Evolutionary conservation across 2,888 invertebrate species (phyloP).

Genomic region (Rhagonycha fulva): DNA sequence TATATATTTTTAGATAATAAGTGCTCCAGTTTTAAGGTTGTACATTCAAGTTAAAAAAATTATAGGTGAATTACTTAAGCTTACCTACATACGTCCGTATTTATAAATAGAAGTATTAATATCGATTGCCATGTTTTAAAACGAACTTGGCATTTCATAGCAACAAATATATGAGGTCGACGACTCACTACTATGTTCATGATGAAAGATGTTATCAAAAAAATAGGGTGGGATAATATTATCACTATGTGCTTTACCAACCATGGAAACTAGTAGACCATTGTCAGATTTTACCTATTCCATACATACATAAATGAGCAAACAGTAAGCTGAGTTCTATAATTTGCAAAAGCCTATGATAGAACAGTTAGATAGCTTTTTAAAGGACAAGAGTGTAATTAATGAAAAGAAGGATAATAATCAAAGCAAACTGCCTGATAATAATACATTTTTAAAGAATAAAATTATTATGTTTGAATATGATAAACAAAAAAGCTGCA

Average conservation of each 20-base stretch:
- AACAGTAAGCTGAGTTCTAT: too few relatives aligned
- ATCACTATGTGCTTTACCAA: not conserved
- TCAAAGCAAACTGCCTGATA: too few relatives aligned
- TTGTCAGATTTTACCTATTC: not conserved
- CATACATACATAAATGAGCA: not conserved
- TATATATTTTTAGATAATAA: not conserved
- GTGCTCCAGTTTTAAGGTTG: not conserved
- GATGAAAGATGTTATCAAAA: slow-evolving; percentile 5
- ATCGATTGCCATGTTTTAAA: not conserved
- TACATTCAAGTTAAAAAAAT: not conserved
- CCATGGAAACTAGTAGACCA: slow-evolving; percentile 5
- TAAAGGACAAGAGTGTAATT: too few relatives aligned
- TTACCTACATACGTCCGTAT: not conserved
- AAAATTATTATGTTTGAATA: too few relatives aligned
- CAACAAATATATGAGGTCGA: slow-evolving; percentile 7
- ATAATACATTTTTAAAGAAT: too few relatives aligned
- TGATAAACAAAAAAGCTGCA: too few relatives aligned
- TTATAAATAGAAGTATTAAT: not conserved
- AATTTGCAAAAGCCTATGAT: too few relatives aligned
- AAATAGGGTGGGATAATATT: slow-evolving; percentile 7
- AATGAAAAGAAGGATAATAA: too few relatives aligned
- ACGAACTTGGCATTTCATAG: slow-evolving; percentile 3
- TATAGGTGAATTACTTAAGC: not conserved
- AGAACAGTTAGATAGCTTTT: too few relatives aligned
- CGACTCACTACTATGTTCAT: slow-evolving; percentile 10